Conservation (phyloP, 1,140 invertebrate genomes). For the Vollenhovia emeryi region DNA sequence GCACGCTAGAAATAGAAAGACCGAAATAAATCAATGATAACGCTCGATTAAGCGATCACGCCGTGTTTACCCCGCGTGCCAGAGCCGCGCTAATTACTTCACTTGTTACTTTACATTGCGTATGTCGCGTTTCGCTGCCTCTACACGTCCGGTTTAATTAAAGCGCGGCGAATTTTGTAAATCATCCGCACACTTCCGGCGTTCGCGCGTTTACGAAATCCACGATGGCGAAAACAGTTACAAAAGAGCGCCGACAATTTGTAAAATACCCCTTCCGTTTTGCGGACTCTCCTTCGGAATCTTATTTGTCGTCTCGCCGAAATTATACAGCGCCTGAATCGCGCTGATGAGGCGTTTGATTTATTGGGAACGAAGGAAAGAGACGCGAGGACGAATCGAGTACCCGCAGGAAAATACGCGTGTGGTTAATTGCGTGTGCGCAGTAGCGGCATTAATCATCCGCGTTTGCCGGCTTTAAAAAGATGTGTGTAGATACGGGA, state of each 20-base stretch:
- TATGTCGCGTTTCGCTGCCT: background rate
- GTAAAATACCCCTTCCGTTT: background rate
- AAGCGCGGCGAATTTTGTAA: too few species aligned
- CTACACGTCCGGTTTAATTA: background rate
- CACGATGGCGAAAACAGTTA: background rate
- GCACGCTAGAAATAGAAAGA: slow-evolving; percentile 8
- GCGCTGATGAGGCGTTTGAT: background rate
- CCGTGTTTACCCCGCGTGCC: background rate
- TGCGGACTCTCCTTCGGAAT: background rate
- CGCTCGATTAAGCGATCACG: background rate
- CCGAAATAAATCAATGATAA: slow-evolving; percentile 22
- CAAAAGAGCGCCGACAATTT: background rate
- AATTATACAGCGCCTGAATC: background rate
- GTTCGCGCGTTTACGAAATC: background rate
- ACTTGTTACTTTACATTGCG: background rate
- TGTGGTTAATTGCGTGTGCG: slow-evolving; percentile 43
- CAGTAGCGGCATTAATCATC: slow-evolving; percentile 33
- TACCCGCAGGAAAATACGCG: slow-evolving; percentile 4
- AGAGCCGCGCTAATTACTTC: background rate
- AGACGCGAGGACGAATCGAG: background rate
- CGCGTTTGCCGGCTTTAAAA: slow-evolving; percentile 27
- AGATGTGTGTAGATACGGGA: slow-evolving; percentile 39
- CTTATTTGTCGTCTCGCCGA: background rate
- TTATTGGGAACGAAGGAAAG: background rate
- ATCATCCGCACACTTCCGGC: too few species aligned